Evolutionary conservation across 2,888 invertebrate genomes (phyloP), one percentile per base, ranked within the genome.

Genomic region (Schizotus pectinicornis): DNA sequence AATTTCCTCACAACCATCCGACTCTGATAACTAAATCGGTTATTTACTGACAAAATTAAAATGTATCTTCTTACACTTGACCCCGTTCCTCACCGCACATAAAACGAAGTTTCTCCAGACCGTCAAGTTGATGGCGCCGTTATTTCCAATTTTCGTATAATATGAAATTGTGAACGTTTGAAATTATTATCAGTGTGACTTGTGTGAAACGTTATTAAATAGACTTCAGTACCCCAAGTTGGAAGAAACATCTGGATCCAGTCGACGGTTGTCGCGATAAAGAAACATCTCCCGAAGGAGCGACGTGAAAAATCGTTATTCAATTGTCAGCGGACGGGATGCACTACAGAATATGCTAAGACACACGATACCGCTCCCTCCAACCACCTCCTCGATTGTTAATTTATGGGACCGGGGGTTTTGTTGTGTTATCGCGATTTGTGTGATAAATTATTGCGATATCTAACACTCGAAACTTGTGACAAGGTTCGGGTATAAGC

Each of bases 271-370:
- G 63, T 62, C 65, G 61, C 62, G 68, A 69, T 69, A 68, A 68
- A 67, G 67, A 64, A 61, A 64, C 67, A 68, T 68, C 67, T 66
- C 61, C 52, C 51, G 54, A 62, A 61, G 62, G 57, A 65, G 60
- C 65, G 69, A 67, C 67, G 62, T 65, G 67, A 66, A 69, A 69
- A 67, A 69, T 67, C 66, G 66, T 67, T 66, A 64, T 67, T 70
- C 67, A 61, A 69, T 69, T 67, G 67, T 22, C 22, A 22, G 5
- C 22, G 22, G 22, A 22, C 22, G 22, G 22, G 22, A 22, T 22
- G 22, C 22, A 22, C 22, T 22, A 22, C 22, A 22, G 22, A 22
- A 22, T 22, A 22, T 22, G 22, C 5, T 22, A 22, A 22, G 22
- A 22, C 22, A 22, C 22, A 22, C 22, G 22, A 22, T 22, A 22